These are phyloP conservation scores for Allolobophora icterica DNA, from an alignment of 2,888 invertebrate genomes.

Conservation along the genomic window DNA sequence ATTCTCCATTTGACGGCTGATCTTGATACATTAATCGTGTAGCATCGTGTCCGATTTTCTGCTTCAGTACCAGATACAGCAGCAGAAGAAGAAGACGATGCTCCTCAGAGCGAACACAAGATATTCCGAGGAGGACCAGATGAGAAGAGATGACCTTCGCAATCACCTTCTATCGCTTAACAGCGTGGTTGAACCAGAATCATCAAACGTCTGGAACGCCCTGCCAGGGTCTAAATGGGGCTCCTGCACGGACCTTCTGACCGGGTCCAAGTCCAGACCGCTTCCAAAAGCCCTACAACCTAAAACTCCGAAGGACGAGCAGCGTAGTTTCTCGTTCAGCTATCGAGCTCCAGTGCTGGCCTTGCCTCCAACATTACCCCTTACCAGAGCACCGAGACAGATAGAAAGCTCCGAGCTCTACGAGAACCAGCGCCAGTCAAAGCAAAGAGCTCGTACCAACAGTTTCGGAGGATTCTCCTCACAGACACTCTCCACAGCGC, in stretches of 20 bases:
- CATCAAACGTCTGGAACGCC: neutral
- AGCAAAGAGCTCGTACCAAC: neutral
- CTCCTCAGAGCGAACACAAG: neutral
- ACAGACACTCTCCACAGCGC: slow-evolving; percentile 8
- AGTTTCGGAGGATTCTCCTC: neutral
- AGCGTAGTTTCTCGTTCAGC: neutral
- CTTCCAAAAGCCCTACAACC: neutral
- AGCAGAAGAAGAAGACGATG: neutral
- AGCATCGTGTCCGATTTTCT: neutral
- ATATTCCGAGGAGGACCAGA: neutral
- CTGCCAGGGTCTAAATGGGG: neutral
- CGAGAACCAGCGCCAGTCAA: too few relatives aligned
- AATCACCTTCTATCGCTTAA: neutral
- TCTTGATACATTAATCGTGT: neutral
- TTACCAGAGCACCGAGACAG: neutral
- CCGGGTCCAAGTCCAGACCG: neutral
- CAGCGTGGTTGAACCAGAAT: neutral
- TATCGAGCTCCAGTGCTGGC: slow-evolving; percentile 3
- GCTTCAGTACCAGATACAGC: neutral
- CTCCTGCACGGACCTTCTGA: neutral
- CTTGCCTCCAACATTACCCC: neutral
- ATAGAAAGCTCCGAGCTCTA: neutral
- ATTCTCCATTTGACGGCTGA: too few relatives aligned
- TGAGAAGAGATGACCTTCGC: slow-evolving; percentile 1
- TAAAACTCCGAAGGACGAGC: neutral